phyloP scores from a whole-genome alignment of 2,797 vertebrate genomes.

The Perodicticus potto region DNA sequence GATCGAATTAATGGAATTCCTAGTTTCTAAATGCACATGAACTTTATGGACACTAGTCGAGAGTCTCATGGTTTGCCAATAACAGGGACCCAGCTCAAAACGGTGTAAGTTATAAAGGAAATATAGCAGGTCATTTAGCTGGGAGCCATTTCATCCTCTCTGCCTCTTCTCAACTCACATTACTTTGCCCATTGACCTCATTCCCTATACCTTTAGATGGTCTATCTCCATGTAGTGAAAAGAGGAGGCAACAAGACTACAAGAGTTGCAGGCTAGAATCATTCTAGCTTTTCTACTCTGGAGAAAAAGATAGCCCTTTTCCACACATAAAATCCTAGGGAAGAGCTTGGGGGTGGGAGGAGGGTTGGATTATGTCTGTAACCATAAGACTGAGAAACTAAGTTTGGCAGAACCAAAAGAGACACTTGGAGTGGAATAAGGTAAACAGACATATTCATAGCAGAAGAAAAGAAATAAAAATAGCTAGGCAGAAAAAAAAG shows the following conservation, averaged over 20 bases:
- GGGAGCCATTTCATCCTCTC: neutral
- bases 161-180: neutral
- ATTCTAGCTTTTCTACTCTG: neutral
- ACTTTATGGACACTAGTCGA: neutral
- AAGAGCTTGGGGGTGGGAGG: neutral
- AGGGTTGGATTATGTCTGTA: neutral
- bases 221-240: neutral
- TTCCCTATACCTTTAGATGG: neutral
- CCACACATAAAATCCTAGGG: neutral
- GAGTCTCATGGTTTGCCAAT: neutral
- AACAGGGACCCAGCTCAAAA: neutral
- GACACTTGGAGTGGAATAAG: neutral
- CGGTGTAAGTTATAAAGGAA: neutral
- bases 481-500: neutral
- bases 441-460: neutral
- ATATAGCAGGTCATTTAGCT: neutral
- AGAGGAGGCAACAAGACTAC: neutral
- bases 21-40: neutral
- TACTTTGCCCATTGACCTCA: neutral
- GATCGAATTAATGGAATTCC: slow-evolving; percentile 25
- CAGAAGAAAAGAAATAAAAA: neutral
- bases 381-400: neutral
- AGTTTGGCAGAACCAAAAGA: neutral
- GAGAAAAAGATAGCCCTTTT: neutral
- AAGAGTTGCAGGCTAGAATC: neutral